These are phyloP conservation scores for Delichon dasypus DNA, from an alignment of 2,797 vertebrate species.

Conservation along the genomic window DNA sequence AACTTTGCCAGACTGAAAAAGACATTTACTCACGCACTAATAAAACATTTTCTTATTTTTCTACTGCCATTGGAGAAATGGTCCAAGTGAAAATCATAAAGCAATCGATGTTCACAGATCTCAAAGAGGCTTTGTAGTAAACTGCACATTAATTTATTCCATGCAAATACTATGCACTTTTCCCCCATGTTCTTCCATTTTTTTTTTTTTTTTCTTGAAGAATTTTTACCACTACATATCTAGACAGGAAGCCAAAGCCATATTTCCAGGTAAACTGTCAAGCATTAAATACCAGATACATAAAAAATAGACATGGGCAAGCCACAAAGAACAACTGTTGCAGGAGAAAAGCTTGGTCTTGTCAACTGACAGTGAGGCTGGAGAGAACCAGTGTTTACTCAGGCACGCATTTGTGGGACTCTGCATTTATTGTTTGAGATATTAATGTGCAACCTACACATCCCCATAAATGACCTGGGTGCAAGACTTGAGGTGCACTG, in stretches of 20 bases:
- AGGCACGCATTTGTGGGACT: background rate
- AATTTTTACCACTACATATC: background rate
- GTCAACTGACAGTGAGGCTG: background rate
- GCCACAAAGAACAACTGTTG: background rate
- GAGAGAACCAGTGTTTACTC: background rate
- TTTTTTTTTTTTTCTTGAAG: background rate
- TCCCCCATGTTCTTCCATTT: fast-evolving
- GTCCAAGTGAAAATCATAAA: background rate
- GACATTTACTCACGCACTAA: background rate
- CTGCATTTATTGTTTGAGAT: background rate
- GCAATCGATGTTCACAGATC: background rate
- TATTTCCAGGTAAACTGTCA: background rate
- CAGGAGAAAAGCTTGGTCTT: background rate
- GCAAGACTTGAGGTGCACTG: background rate
- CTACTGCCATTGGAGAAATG: background rate
- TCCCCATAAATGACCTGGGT: background rate
- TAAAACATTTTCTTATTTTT: background rate
- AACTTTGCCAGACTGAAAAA: background rate
- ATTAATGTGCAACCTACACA: background rate
- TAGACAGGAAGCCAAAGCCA: background rate
- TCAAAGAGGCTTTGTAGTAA: background rate
- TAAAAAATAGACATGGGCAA: background rate
- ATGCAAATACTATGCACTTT: background rate
- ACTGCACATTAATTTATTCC: background rate
- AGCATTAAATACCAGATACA: background rate